phyloP scores from a whole-genome alignment of 2,797 vertebrate genomes.

The Prunella strophiata region DNA sequence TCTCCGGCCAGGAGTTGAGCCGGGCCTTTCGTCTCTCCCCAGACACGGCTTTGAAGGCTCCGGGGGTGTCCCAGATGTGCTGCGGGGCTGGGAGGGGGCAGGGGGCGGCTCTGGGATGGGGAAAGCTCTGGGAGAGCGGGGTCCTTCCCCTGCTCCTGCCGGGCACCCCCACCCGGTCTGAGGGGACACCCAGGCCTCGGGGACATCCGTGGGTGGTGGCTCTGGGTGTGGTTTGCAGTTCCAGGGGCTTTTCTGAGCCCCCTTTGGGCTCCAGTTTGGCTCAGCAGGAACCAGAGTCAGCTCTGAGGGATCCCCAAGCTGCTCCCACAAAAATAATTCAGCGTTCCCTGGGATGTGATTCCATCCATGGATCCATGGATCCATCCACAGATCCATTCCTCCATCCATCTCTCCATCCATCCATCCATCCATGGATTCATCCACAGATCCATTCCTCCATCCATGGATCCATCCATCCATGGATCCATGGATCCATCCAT shows the following conservation, averaged over 20 bases:
- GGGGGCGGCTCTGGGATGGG: background rate
- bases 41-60: constrained; percentile 40
- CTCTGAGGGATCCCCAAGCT: background rate
- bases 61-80: constrained; percentile 47
- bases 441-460: background rate
- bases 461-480: background rate
- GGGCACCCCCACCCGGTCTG: background rate
- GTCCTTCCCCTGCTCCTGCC: background rate
- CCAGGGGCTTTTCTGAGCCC: background rate
- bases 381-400: background rate
- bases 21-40: constrained; percentile 29
- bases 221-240: background rate
- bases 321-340: background rate
- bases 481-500: background rate
- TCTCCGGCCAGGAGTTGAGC: constrained; percentile 49
- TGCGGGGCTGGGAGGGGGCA: background rate
- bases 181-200: background rate
- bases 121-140: fast-evolving
- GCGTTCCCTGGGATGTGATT: fast-evolving
- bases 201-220: fast-evolving
- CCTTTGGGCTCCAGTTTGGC: background rate
- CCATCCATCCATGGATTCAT: background rate
- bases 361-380: background rate
- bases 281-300: background rate
- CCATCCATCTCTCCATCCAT: background rate